Evolutionary conservation across 1,140 invertebrate species (phyloP).

Genomic region (Pseudomyrmex pallidus): DNA sequence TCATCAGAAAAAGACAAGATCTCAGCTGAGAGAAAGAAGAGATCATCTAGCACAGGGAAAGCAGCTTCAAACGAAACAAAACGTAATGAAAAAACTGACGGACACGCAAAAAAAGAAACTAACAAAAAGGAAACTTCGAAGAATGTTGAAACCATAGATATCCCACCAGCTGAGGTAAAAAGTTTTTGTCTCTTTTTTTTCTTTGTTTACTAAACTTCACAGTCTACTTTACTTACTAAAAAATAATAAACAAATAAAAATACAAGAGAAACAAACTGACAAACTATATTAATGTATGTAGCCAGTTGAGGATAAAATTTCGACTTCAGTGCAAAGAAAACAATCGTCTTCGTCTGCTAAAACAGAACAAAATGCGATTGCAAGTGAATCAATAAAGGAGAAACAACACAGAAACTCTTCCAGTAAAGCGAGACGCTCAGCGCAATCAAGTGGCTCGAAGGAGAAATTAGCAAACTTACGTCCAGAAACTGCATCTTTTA

Average conservation of each 20-base stretch:
- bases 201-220: too few species aligned
- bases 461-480: slow-evolving; percentile 1
- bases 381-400: slow-evolving; percentile 24
- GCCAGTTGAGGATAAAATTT: slow-evolving; percentile 39
- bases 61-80: slow-evolving; percentile 21
- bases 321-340: slow-evolving; percentile 53
- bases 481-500: neutral
- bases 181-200: neutral
- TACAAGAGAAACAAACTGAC: too few species aligned
- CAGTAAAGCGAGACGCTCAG: slow-evolving; percentile 21
- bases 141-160: slow-evolving; percentile 24
- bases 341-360: slow-evolving; percentile 61
- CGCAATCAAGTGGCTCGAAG: slow-evolving; percentile 1
- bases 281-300: slow-evolving; percentile 1
- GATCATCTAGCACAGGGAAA: slow-evolving; percentile 52
- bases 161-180: slow-evolving; percentile 51
- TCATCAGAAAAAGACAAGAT: slow-evolving; percentile 67
- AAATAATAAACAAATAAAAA: neutral
- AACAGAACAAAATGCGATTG: slow-evolving; percentile 46
- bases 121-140: slow-evolving; percentile 21
- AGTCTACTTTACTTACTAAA: neutral
- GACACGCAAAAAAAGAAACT: slow-evolving; percentile 17
- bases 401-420: slow-evolving; percentile 54
- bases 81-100: neutral
- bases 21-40: slow-evolving; percentile 62